Percentiles rank a stretch among this genome's conserved stretches.
These are phyloP conservation scores for Acipenser oxyrinchus DNA, from an alignment of 2,797 vertebrate species.

Conservation along the genomic window DNA sequence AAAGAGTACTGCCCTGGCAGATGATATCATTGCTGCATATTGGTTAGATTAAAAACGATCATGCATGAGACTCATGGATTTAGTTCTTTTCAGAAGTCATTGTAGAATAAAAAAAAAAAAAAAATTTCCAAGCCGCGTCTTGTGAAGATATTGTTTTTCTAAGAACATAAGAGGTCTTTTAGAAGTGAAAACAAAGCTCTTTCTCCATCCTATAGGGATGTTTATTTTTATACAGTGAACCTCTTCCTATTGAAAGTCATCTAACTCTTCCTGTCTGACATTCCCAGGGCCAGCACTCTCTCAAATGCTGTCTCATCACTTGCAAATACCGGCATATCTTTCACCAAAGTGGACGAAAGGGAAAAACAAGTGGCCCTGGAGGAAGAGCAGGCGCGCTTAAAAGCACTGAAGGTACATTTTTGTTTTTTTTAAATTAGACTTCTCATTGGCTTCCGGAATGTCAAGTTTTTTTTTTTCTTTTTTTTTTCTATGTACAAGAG, in stretches of 20 bases:
- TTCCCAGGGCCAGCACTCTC: slow-evolving; percentile 86
- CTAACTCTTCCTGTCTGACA: slow-evolving; percentile 32
- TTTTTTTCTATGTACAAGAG: background rate
- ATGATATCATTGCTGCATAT: too few relatives aligned
- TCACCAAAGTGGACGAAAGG: slow-evolving; percentile 96
- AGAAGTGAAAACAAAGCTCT: slow-evolving; percentile 2
- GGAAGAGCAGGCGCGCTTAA: slow-evolving; percentile 90
- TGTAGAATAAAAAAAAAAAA: too few relatives aligned
- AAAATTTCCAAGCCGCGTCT: too few relatives aligned
- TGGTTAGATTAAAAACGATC: too few relatives aligned
- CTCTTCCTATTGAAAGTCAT: background rate
- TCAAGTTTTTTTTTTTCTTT: background rate
- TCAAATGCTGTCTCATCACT: slow-evolving; percentile 95
- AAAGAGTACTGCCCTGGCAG: too few relatives aligned
- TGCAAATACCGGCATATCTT: slow-evolving; percentile 92
- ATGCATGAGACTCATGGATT: too few relatives aligned
- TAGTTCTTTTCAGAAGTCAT: too few relatives aligned
- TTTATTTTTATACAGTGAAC: slow-evolving; percentile 12
- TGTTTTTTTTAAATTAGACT: background rate
- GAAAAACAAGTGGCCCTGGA: slow-evolving; percentile 98
- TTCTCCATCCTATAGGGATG: slow-evolving; percentile 12
- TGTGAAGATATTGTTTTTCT: too few relatives aligned
- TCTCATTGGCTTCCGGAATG: slow-evolving; percentile 6
- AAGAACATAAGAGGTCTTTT: background rate
- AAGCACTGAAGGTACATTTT: slow-evolving; percentile 77